Evolutionary conservation across 2,888 invertebrate genomes (phyloP).

Genomic region (Pterostichus niger): DNA sequence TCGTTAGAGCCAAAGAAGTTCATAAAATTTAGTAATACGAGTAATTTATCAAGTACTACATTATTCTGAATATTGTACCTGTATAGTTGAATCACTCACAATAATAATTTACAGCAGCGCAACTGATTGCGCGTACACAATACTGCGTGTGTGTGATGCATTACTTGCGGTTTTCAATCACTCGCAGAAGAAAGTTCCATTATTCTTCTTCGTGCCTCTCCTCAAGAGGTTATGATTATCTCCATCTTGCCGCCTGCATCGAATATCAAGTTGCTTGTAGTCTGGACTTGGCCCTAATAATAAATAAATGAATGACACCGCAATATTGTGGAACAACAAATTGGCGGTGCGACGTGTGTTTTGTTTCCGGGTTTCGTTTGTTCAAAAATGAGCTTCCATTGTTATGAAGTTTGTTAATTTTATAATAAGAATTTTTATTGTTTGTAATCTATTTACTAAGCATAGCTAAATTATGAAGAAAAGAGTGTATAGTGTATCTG

Average conservation of each 20-base stretch:
- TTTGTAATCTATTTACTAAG: no score
- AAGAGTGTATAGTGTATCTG: no score
- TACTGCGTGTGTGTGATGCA: slow-evolving; percentile 12
- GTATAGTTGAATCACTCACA: no score
- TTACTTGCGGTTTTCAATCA: slow-evolving; percentile 30
- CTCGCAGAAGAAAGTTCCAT: slow-evolving; percentile 32
- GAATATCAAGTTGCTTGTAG: background rate
- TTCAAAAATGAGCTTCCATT: no score
- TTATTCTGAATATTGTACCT: background rate
- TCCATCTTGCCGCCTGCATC: background rate
- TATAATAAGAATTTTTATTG: no score
- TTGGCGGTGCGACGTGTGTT: no score
- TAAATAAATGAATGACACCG: background rate
- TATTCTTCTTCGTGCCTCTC: slow-evolving; percentile 2
- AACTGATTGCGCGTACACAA: background rate
- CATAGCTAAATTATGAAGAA: no score
- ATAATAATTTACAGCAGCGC: background rate
- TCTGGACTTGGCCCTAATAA: background rate
- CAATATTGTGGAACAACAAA: background rate
- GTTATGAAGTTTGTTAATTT: no score
- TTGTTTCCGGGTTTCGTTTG: no score
- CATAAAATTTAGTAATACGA: no score
- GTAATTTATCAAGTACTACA: no score
- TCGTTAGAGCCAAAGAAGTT: no score
- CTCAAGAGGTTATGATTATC: slow-evolving; percentile 10